Evolutionary conservation across 2,113 vertebrate species (phyloP).

Genomic region (Ploceus nigricollis): DNA sequence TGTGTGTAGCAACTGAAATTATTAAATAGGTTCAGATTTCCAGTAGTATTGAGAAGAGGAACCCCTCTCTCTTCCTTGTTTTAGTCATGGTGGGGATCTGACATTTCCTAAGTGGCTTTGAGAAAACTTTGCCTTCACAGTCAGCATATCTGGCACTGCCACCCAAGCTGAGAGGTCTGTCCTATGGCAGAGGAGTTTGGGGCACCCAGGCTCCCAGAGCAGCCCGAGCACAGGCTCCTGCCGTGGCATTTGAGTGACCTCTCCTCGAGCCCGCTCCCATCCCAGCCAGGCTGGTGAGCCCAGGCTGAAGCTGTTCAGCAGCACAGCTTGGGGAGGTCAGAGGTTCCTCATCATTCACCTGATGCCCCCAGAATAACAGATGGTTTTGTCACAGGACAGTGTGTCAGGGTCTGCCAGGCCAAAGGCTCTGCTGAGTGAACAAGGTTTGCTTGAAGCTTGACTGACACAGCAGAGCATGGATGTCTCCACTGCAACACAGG

Average conservation of each 20-base stretch:
- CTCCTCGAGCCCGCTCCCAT: fast-evolving
- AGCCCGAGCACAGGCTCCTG: background rate
- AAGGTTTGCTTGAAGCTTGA: background rate
- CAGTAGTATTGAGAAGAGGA: background rate
- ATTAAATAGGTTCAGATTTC: background rate
- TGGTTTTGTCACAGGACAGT: background rate
- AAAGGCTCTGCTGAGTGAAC: background rate
- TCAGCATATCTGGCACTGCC: fast-evolving
- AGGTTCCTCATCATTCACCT: background rate
- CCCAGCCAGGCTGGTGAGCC: background rate
- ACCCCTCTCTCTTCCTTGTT: background rate
- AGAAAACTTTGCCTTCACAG: background rate
- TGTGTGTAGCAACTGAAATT: background rate
- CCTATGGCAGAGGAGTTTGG: fast-evolving
- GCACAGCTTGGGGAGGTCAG: background rate
- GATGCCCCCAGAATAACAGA: background rate
- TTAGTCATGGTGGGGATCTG: background rate
- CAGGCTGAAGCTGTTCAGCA: background rate
- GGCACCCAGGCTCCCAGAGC: background rate
- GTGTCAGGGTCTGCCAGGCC: background rate
- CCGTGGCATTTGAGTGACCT: background rate
- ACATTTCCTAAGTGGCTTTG: background rate
- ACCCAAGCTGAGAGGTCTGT: background rate
- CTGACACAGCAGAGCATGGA: background rate
- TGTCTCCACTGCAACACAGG: background rate